Base-by-base conservation (phyloP, 2,888 invertebrate genomes). In the Nomada flava region DNA sequence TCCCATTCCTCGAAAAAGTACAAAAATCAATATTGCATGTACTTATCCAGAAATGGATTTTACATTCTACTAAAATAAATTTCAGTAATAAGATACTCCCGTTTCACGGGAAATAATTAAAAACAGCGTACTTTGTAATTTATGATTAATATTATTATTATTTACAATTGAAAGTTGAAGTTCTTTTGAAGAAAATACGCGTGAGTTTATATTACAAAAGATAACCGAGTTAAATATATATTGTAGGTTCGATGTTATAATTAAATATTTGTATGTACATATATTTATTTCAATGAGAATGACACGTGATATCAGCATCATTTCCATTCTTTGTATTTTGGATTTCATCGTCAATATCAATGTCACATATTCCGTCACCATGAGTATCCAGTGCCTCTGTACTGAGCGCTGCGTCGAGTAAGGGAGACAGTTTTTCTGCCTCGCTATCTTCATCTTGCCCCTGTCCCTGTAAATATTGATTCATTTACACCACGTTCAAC, bases 401-500 rank as follows among this genome's bases (percentile, higher is more conserved):
- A 73, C 92, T 93, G 5, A 92, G 92, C 2, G 92, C 91, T 52
- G 93, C 91, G 70, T 95, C 95, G 29, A 98, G 94, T 50, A 98
- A 94, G 23, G 98, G 98, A 23, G 97, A 97, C 73, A 97, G 94
- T 88, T 97, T 96, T 94, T 98, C 98, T 67, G 96, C 96, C 93
- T 98, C 97, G 91, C 97, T 97, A 91, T 97, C 97, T 86, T 97
- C 97, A 90, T 96, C 97, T 62, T 95, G 94, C 53, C 94, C 95
- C 90, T 95, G 92, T 2, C 89, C 89, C 91, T 92, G 71, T 76
- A 80, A 72, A 71, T 62, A 79, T n/a, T 60, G 9, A 59, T 64
- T 57, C 53, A 69, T 64, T 47, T 67, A 36, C 1, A 63, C 2
- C 3, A 65, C 29, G n/a, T 23, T 57, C 2, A 13, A 62, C 3